These are phyloP conservation scores for Drepana falcataria DNA, from an alignment of 2,888 invertebrate genomes.

Conservation along the genomic window DNA sequence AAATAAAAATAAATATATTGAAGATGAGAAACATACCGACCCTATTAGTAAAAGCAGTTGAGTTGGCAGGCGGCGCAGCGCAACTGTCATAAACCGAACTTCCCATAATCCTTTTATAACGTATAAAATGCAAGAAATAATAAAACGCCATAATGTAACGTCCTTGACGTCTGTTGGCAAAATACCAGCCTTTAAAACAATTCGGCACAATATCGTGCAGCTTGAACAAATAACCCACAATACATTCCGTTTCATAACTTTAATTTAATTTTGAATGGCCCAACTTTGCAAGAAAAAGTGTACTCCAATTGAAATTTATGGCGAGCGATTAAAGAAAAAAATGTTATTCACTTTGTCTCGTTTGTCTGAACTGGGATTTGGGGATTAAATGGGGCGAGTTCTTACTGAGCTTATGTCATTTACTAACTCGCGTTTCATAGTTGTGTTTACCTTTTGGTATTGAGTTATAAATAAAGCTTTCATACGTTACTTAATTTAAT, in stretches of 20 bases:
- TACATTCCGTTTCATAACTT: constrained; percentile 27
- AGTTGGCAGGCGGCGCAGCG: background rate
- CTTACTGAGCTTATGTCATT: background rate
- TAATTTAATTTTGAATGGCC: constrained; percentile 33
- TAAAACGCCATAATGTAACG: constrained; percentile 1
- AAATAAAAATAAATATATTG: too few species aligned
- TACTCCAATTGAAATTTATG: constrained; percentile 20
- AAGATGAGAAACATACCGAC: too few species aligned
- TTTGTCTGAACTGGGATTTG: background rate
- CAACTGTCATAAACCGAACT: background rate
- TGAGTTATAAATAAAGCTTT: too few species aligned
- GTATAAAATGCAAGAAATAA: background rate
- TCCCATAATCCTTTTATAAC: background rate
- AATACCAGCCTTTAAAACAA: background rate
- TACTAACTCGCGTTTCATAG: background rate
- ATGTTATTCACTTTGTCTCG: background rate
- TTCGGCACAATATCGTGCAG: constrained; percentile 1
- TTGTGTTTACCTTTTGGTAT: background rate
- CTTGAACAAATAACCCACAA: constrained; percentile 5
- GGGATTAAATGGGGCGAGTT: background rate
- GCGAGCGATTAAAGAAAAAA: constrained; percentile 1
- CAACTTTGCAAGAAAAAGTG: constrained; percentile 26
- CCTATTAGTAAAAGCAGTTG: too few species aligned
- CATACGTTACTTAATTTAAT: too few species aligned
- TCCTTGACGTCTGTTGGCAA: background rate